These are phyloP conservation scores for Microcebus lehilahytsara DNA, from an alignment of 2,113 vertebrate genomes.

Conservation along the genomic window DNA sequence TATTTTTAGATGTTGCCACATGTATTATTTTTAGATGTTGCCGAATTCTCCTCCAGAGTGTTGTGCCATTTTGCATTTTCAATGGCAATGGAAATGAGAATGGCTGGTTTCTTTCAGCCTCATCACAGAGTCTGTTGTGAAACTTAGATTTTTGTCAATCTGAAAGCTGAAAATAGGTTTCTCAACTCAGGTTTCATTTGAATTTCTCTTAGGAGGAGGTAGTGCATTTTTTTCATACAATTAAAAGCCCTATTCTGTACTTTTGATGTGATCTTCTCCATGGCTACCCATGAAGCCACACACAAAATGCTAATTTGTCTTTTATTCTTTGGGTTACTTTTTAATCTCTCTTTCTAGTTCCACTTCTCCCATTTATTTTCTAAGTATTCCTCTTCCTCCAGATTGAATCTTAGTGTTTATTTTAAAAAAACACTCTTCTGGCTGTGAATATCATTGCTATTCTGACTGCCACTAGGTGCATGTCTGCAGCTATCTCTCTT, in stretches of 20 bases:
- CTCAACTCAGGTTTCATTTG: background rate
- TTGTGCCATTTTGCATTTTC: background rate
- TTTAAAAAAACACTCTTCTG: background rate
- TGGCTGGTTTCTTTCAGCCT: background rate
- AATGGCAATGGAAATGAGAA: background rate
- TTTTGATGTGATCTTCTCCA: background rate
- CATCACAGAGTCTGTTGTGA: background rate
- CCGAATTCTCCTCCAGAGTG: background rate
- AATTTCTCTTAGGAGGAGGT: background rate
- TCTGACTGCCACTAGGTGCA: background rate
- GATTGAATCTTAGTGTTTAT: background rate
- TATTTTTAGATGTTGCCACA: background rate
- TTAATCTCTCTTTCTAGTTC: background rate
- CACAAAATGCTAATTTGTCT: background rate
- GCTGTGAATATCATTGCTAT: background rate
- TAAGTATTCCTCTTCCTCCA: background rate
- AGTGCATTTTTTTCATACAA: background rate
- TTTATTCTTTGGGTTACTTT: background rate
- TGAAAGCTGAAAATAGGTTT: background rate
- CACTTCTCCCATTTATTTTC: background rate
- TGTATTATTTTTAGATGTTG: background rate
- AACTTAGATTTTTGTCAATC: background rate
- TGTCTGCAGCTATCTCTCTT: background rate
- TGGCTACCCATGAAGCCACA: background rate
- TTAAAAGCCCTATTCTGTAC: background rate